Evolutionary conservation across 2,113 vertebrate genomes (phyloP), one percentile per base, ranked within the genome.

Genomic region (Lagopus leucura): DNA sequence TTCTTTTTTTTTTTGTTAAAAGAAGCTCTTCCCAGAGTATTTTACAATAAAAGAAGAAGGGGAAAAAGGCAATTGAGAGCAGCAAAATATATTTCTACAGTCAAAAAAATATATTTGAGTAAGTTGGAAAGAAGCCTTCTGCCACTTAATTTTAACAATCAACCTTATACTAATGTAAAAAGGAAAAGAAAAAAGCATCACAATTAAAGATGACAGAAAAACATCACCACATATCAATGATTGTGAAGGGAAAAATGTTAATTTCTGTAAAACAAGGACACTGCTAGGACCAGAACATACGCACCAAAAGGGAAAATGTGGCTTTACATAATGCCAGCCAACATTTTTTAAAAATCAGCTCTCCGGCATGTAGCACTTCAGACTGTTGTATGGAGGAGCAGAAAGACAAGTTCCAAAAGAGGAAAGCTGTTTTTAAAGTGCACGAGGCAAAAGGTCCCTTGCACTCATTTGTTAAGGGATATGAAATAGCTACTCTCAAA

Each of bases 21-120:
- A 96, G 97, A 93, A 97, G 89, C 92, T 97, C 96, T 98, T 98
- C 93, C 96, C 95, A 91, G 96, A 97, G 96, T 97, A 97, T 96
- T 96, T 97, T 97, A 96, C 97, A 97, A 98, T 97, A 97, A 98
- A 98, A 98, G 96, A 97, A 96, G 94, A 96, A 96, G 87, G 89
- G 95, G 61, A 57, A 94, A 94, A 96, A 97, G 75, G 95, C 97
- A 97, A 97, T 97, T 97, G 93, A 97, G 90, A 97, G 96, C 94
- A 97, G 91, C 90, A 98, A 98, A 98, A 96, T 95, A 93, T 89
- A 95, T 96, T 92, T 97, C 88, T 92, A 89, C 91, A 93, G 94
- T 38, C 95, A 93, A 98, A 86, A 90, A 96, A 98, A 86, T 87
- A 96, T 87, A 91, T 93, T 85, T 81, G 93, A 97, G 93, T 93